Evolutionary conservation across 2,888 invertebrate genomes (phyloP).

Genomic region (Piscicola geometra): DNA sequence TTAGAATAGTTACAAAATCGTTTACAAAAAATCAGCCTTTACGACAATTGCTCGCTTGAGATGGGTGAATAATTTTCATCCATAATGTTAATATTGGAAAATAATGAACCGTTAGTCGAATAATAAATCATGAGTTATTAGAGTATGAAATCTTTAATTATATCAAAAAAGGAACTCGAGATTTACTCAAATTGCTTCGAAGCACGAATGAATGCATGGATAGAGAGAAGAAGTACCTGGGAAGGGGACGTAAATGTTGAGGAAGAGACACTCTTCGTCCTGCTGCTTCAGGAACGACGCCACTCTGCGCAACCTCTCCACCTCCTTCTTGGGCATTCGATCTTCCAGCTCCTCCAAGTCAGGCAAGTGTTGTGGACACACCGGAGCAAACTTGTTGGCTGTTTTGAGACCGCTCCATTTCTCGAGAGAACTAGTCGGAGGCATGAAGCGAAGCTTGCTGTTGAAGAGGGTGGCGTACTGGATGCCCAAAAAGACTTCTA

Average conservation of each 20-base stretch:
- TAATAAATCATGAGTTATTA: not conserved
- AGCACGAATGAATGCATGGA: not conserved
- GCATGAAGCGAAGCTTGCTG: constrained; percentile 86
- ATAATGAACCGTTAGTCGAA: not conserved
- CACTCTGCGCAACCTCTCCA: constrained; percentile 80
- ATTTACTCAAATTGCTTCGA: not conserved
- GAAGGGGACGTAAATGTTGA: constrained; percentile 90
- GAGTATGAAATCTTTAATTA: not conserved
- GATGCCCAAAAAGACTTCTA: constrained; percentile 81
- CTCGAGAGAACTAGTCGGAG: constrained; percentile 84
- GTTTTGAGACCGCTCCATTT: constrained; percentile 59
- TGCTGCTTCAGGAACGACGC: constrained; percentile 70
- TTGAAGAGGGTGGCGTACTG: constrained; percentile 89
- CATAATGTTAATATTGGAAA: not conserved
- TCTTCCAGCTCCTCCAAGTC: constrained; percentile 64
- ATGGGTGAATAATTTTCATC: not conserved
- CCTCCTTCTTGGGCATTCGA: constrained; percentile 78
- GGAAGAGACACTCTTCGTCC: constrained; percentile 92
- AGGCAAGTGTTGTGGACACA: constrained; percentile 81
- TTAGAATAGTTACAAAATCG: not conserved
- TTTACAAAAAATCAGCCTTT: constrained; percentile 1
- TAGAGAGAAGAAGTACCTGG: constrained; percentile 65
- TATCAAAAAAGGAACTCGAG: not conserved
- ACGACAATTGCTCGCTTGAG: not conserved
- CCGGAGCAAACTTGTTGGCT: constrained; percentile 67